Evolutionary conservation across 2,888 invertebrate genomes (phyloP), one percentile per base, ranked within the genome.

Genomic region (Scaptomyza tumidula): DNA sequence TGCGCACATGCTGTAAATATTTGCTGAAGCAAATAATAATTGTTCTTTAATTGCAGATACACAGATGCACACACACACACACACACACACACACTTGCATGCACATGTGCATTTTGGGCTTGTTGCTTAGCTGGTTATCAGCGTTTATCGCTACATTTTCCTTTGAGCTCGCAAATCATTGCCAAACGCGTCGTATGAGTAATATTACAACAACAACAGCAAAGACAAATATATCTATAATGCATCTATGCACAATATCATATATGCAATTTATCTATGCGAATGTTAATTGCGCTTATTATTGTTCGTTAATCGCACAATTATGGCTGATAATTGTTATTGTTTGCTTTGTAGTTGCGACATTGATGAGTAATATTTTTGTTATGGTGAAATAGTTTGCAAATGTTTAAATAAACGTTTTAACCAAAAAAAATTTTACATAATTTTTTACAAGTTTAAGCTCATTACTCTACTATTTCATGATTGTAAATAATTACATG

Each of bases 21-120:
- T 78, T 78, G 49, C 75, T 64, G 61, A 75, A 69, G 79, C 79
- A 62, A 75, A 78, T 62, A 63, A 78, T 78, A 76, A 76, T 76
- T 70, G 79, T 76, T 78, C 70, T 78, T 69, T 76, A 76, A 76
- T 76, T 76, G 70, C 45, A 59, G 7, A 14, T 27, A 14, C 13
- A 65, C 10, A 46, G 45, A 52, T 2, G 4, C 27, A 48, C 13
- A 66, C 14, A 14, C 11, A 6, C n/a, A n/a, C 13, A 19, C 11
- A 11, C 14, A 29, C 6, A 48, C 10, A 41, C 16, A 46, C 1
- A 14, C 10, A 19, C 0, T 41, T 9, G 1, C 10, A 33, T 24
- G 24, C 37, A 52, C 10, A 49, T 19, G n/a, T 3, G 7, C 33
- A 35, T 41, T 16, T 16, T 48, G 24, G 24, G 33, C 33, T 24